Base-by-base conservation (phyloP, 2,113 vertebrate species). In the Plectropomus leopardus region DNA sequence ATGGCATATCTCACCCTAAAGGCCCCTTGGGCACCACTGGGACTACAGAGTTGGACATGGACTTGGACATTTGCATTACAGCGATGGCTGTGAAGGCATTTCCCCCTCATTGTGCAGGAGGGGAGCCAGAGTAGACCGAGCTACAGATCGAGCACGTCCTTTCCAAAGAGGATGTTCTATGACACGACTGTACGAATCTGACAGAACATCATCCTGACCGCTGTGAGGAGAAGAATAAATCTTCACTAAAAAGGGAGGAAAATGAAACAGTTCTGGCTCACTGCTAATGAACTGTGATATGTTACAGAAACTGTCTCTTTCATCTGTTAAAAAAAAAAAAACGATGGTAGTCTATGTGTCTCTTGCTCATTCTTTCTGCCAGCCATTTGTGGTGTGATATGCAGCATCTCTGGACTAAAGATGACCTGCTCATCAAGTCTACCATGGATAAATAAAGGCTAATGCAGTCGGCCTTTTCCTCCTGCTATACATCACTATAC, bases 211-310 rank as follows among this genome's bases (percentile, higher is more conserved):
- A 47, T 74, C 71, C 64, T 63, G 57, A 79, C 84, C 21, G 51
- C 81, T 50, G 76, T 42, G 63, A 90, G 70, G 78, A 84, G 81
- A 69, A 75, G 85, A 83, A 86, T 84, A 88, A 76, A 86, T 86
- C 64, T 66, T 54, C 45, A 5, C 48, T 65, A 81, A 72, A 87
- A 91, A 44, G 75, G 47, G 64, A 60, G 34, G 69, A 67, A 76
- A 86, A 88, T 67, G 51, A 76, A 88, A 80, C 4, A 6, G 65
- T 76, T 87, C 69, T 75, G 77, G 63, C 75, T 89, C 74, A 42
- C 68, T 78, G 85, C 83, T 91, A 86, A 92, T 91, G 86, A 90
- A 81, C 78, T 78, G 84, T 60, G 88, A 89, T 80, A 60, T 80
- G 83, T 76, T 85, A 83, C 79, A 82, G 83, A 47, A 84, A 76